Evolutionary conservation across 1,140 invertebrate species (phyloP).

Genomic region (Drosophila kepulauana): DNA sequence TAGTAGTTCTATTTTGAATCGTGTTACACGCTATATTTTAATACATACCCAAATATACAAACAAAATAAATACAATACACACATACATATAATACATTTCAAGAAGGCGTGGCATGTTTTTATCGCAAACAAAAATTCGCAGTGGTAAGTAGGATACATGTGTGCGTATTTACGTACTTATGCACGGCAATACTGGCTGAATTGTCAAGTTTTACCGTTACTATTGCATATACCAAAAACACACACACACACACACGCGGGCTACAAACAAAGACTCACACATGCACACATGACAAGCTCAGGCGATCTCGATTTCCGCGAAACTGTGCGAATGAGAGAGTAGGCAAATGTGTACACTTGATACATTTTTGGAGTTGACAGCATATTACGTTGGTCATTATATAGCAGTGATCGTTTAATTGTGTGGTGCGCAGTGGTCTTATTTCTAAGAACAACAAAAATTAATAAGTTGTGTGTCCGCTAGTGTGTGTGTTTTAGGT

Average conservation of each 20-base stretch:
- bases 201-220: conserved; percentile 25
- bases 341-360: background rate
- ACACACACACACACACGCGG: conserved; percentile 8
- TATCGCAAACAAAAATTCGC: conserved; percentile 58
- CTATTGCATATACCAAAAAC: background rate
- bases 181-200: conserved; percentile 22
- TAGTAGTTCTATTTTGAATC: conserved; percentile 57
- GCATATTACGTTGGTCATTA: too few species aligned
- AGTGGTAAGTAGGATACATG: conserved; percentile 47
- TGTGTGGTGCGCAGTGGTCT: background rate
- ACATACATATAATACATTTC: conserved; percentile 49
- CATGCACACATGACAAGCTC: background rate
- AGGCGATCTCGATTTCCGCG: background rate
- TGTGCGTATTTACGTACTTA: background rate
- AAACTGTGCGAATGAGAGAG: conserved; percentile 3
- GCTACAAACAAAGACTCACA: background rate
- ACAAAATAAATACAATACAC: conserved; percentile 41
- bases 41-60: conserved; percentile 46
- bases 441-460: background rate
- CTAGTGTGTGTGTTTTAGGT: conserved; percentile 25
- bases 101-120: conserved; percentile 53
- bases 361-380: too few species aligned
- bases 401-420: conserved; percentile 23
- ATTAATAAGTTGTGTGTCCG: background rate
- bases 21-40: conserved; percentile 53